Percentiles rank a stretch among this genome's conserved stretches.
These are phyloP conservation scores for Lepidotrigona ventralis DNA, from an alignment of 1,140 invertebrate species.

Conservation along the genomic window DNA sequence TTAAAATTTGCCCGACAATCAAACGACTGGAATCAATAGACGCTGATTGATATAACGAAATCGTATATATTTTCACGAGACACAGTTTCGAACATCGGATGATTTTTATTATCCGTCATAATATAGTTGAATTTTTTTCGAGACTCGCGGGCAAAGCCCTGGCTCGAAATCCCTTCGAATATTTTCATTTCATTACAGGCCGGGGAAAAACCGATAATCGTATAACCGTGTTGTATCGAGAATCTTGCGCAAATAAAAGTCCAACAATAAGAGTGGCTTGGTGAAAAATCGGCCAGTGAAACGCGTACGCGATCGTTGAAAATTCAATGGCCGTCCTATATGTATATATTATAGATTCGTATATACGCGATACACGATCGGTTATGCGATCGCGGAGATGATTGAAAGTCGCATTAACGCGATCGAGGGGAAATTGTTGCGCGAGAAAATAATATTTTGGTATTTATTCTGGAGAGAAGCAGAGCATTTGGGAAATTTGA, in stretches of 20 bases:
- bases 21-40: background rate
- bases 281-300: background rate
- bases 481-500: no score
- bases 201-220: constrained; percentile 9
- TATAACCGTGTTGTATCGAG: background rate
- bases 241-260: background rate
- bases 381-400: background rate
- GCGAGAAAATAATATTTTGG: no score
- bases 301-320: background rate
- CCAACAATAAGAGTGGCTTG: background rate
- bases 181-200: constrained; percentile 33
- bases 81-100: background rate
- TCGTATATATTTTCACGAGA: background rate
- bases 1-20: no score
- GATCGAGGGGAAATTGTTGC: background rate
- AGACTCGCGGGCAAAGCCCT: background rate
- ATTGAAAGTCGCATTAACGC: background rate
- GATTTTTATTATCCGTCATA: constrained; percentile 11
- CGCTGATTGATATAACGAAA: background rate
- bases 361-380: background rate
- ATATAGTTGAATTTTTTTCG: background rate
- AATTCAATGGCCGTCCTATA: background rate
- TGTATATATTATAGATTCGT: no score
- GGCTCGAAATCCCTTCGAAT: background rate
- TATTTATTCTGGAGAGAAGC: background rate